Base-by-base conservation (phyloP, 1,140 invertebrate species). In the Adoxophyes honmai region DNA sequence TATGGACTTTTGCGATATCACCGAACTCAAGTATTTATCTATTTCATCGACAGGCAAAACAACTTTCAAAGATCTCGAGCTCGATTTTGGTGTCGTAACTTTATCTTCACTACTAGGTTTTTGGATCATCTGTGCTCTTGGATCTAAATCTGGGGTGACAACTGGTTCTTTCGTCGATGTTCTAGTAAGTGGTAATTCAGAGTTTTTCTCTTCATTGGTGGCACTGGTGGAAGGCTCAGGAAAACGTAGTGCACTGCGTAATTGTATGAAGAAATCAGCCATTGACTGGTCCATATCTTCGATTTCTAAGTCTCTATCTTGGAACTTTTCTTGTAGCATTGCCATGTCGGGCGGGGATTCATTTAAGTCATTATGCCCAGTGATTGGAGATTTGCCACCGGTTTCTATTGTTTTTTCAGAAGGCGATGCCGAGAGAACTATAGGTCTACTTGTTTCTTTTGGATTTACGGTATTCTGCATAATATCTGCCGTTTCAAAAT, bases 301-400 rank as follows among this genome's bases (percentile, higher is more conserved):
- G 1, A 73, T 53, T 33, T 78, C 77, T 21, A 83, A 39, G 10
- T 70, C 60, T 33, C 81, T 64, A 0, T 65, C 66, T 54, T 62
- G 36, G 3, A 80, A 13, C 1, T 34, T 55, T 61, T 68, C 18
- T 1, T 60, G 42, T 7, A 83, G 64, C n/a, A 66, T 16, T 11
- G 60, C 55, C 0, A 56, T 28, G 39, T 55, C 60, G 0, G 78
- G 80, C 0, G 82, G 82, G 1, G 51, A 37, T 66, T 81, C 79
- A 3, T 78, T 48, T 0, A 64, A 44, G 33, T 71, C 66, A 0
- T 81, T 77, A 14, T 83, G 80, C 5, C 57, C 82, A 6, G 70
- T 84, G 34, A 86, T 84, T 0, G 78, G 75, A 0, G 62, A 68
- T 34, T 64, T 66, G 1, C 78, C 80, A 14, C 63, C 13, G 13